phyloP scores from a whole-genome alignment of 2,113 vertebrate species.

The Aptenodytes forsteri region DNA sequence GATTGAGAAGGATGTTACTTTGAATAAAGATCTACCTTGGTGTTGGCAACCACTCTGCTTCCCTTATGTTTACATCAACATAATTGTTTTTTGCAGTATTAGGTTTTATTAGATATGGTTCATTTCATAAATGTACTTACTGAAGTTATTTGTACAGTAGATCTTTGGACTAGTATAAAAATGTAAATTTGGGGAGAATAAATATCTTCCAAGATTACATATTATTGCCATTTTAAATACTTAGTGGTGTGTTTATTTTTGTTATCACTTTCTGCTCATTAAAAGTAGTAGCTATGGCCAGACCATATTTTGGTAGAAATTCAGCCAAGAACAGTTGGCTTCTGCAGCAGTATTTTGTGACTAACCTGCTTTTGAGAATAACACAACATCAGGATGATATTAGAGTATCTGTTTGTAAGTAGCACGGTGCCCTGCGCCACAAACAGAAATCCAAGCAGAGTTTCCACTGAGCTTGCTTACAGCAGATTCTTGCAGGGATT shows the following conservation, averaged over 20 bases:
- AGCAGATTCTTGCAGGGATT: background rate
- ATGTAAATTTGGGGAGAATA: background rate
- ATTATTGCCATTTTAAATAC: background rate
- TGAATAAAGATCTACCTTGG: background rate
- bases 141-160: background rate
- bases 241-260: background rate
- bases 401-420: background rate
- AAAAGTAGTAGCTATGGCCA: background rate
- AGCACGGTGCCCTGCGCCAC: background rate
- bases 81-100: background rate
- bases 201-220: background rate
- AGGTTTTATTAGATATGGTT: background rate
- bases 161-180: background rate
- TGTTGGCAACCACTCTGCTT: background rate
- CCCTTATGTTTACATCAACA: background rate
- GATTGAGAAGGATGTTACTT: background rate
- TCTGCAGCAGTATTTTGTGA: background rate
- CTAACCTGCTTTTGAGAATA: background rate
- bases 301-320: background rate
- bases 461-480: background rate
- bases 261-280: background rate
- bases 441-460: background rate
- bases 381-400: background rate
- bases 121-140: background rate
- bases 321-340: background rate